Evolutionary conservation across 2,888 invertebrate species (phyloP).

Genomic region (Diabrotica balteata): DNA sequence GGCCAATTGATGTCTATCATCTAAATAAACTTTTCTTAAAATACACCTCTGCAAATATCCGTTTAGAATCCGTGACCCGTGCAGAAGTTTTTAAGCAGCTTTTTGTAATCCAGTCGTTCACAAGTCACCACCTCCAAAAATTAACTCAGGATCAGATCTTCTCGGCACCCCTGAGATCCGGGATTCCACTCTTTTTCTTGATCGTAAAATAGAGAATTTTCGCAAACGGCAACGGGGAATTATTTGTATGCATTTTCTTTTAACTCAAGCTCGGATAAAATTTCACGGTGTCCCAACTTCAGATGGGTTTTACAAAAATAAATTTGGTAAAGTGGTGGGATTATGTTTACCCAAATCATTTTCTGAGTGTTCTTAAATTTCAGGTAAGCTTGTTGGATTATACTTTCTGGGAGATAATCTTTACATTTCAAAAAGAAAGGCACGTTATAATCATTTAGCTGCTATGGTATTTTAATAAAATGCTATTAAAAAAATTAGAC

Average conservation of each 20-base stretch:
- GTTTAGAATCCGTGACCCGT: slow-evolving; percentile 18
- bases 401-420: no score
- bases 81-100: slow-evolving; percentile 46
- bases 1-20: neutral
- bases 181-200: slow-evolving; percentile 39
- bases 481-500: no score
- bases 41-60: slow-evolving; percentile 7
- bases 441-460: neutral
- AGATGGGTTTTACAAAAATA: slow-evolving; percentile 31
- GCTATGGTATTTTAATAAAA: no score
- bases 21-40: slow-evolving; percentile 1
- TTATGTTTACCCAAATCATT: slow-evolving; percentile 15
- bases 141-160: slow-evolving; percentile 49
- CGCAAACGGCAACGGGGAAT: slow-evolving; percentile 33
- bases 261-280: slow-evolving; percentile 42
- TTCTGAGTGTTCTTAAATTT: slow-evolving; percentile 8
- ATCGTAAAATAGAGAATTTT: slow-evolving; percentile 24
- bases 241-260: slow-evolving; percentile 47
- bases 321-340: slow-evolving; percentile 27
- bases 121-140: slow-evolving; percentile 51
- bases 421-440: no score
- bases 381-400: neutral
- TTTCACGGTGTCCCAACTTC: slow-evolving; percentile 41
- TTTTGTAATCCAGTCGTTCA: slow-evolving; percentile 49
- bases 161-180: slow-evolving; percentile 35